These are phyloP conservation scores for Zootermopsis nevadensis DNA, from an alignment of 2,888 invertebrate species.

Conservation along the genomic window DNA sequence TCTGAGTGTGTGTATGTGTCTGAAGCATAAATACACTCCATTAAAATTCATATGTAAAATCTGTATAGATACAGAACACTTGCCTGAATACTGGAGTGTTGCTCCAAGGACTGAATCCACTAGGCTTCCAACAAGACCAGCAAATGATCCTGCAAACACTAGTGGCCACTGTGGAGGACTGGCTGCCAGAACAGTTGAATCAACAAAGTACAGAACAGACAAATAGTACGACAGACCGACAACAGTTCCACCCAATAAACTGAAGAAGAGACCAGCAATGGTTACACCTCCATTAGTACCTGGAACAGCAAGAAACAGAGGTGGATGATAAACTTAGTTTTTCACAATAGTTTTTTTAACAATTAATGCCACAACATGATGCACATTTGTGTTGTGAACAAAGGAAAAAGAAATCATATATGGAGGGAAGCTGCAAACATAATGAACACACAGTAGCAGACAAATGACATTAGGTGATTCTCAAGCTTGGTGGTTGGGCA, in stretches of 20 bases:
- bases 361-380: too few relatives aligned
- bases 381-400: too few relatives aligned
- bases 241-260: constrained; percentile 74
- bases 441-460: too few relatives aligned
- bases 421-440: too few relatives aligned
- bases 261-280: constrained; percentile 65
- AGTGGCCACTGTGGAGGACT: constrained; percentile 85
- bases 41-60: neutral
- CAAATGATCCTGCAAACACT: constrained; percentile 76
- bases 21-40: neutral
- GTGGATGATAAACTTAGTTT: too few relatives aligned
- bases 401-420: too few relatives aligned
- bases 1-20: too few relatives aligned
- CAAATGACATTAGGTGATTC: too few relatives aligned
- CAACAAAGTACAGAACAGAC: constrained; percentile 72
- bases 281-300: constrained; percentile 93
- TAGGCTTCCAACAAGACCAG: constrained; percentile 83
- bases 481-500: too few relatives aligned
- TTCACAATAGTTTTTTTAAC: too few relatives aligned
- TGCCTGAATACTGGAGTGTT: constrained; percentile 87
- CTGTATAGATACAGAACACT: constrained; percentile 32
- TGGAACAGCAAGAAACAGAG: constrained; percentile 56
- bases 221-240: constrained; percentile 81
- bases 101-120: constrained; percentile 89
- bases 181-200: constrained; percentile 67